A percentile compares a stretch with the other conserved stretches of the same genome.
Evolutionary conservation across 1,140 invertebrate genomes (phyloP).

Genomic region (Liolophura sinensis): DNA sequence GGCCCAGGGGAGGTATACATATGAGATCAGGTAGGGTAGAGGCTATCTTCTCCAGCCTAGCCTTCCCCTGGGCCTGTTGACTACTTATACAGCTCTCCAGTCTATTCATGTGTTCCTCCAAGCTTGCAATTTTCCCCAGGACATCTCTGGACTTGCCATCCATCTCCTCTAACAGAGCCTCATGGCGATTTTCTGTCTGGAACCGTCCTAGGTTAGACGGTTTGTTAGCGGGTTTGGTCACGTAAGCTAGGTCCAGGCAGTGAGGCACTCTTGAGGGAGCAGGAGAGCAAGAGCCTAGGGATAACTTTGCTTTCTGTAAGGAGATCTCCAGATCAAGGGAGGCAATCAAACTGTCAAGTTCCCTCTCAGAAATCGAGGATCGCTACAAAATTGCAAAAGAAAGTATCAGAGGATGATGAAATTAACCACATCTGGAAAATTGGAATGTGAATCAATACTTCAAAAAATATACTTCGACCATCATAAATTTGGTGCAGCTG

Average conservation of each 20-base stretch:
- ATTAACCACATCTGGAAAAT: no score
- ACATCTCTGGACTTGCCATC: conserved; percentile 10
- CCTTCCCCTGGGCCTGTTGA: conserved; percentile 5
- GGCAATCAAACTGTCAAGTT: conserved; percentile 16
- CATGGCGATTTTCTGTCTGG: not conserved
- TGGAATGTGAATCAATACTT: no score
- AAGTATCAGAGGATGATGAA: no score
- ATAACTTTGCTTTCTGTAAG: conserved; percentile 18
- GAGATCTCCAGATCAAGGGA: conserved; percentile 22
- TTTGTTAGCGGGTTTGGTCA: conserved; percentile 12
- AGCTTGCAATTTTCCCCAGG: conserved; percentile 8
- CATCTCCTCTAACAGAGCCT: not conserved
- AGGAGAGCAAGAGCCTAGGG: conserved; percentile 11
- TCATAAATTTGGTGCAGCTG: no score
- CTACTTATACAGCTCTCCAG: conserved; percentile 12
- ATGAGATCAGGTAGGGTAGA: conserved; percentile 13
- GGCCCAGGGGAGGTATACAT: conserved; percentile 13
- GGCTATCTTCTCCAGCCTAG: conserved; percentile 16
- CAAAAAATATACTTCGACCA: no score
- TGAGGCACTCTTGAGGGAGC: conserved; percentile 7
- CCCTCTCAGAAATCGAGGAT: conserved; percentile 11
- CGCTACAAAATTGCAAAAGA: conserved; percentile 5
- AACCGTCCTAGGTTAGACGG: conserved; percentile 8
- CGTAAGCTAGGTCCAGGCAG: conserved; percentile 8
- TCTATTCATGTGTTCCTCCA: conserved; percentile 18